Evolutionary conservation across 2,113 vertebrate species (phyloP).

Genomic region (Apodemus speciosus): DNA sequence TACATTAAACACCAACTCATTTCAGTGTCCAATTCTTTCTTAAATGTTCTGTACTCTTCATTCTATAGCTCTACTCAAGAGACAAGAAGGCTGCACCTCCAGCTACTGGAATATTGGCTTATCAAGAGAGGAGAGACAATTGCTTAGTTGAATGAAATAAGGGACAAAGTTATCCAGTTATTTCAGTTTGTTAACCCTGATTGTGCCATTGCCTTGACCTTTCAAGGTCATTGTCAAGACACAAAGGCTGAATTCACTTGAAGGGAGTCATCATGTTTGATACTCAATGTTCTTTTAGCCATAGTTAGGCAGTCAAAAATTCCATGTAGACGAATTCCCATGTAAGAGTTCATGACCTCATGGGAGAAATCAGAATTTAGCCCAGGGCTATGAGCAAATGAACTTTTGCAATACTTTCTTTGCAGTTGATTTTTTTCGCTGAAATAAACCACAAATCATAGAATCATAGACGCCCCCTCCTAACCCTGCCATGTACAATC

Average conservation of each 20-base stretch:
- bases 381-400: not conserved
- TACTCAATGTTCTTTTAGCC: not conserved
- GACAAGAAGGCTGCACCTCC: not conserved
- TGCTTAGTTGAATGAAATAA: not conserved
- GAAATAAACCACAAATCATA: not conserved
- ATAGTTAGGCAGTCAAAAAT: not conserved
- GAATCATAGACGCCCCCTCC: rapidly evolving
- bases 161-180: not conserved
- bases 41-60: not conserved
- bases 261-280: not conserved
- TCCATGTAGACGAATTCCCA: not conserved
- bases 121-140: not conserved
- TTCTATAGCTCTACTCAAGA: not conserved
- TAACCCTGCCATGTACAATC: not conserved
- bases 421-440: not conserved
- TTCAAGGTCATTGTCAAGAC: not conserved
- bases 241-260: not conserved
- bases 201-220: not conserved
- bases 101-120: not conserved
- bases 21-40: not conserved
- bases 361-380: not conserved
- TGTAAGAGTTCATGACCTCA: not conserved
- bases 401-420: not conserved
- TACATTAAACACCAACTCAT: not conserved
- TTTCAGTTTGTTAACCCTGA: not conserved